Evolutionary conservation across 2,888 invertebrate species (phyloP), one percentile per base, ranked within the genome.

Genomic region (Pollenia amentaria): DNA sequence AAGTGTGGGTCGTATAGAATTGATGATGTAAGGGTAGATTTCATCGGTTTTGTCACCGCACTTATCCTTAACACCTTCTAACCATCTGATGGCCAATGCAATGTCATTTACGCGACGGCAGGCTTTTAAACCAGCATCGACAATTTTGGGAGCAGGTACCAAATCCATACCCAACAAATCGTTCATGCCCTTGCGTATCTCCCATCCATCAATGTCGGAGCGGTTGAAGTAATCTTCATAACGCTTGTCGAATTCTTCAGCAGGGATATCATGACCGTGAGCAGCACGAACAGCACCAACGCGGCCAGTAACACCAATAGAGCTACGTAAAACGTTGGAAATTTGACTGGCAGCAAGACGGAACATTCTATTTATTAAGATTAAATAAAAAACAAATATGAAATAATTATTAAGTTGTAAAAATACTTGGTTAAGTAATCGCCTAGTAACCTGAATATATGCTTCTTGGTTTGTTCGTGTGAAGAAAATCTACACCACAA

Each of bases 41-140:
- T 96, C 96, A 18, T 95, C 95, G 4, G 95, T 95, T 89, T 96
- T 95, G 77, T 93, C 91, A 8, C 97, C 98, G 90, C 98, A 98
- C 93, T 99, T 99, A 90, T 96, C 95, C 94, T 97, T 98, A 90
- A 98, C 95, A 4, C 97, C 96, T 94, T 99, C 99, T 84, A 99
- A 93, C 93, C 98, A 98, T 94, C 99, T 96, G 38, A 98, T 95
- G 38, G 98, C 97, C 38, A 99, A 94, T 0, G 99, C 97, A 92
- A 96, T 98, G 93, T 99, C 99, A 92, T 99, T 99, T 4, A 99
- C 95, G 90, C 98, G 95, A 89, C 99, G 96, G 94, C 98, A 98
- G 0, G 99, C 99, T 88, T 96, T 96, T 89, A 99, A 93, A 1
- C 97, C 98, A 72, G 98, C 97, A 89, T 95, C 95, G 89, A 99